Evolutionary conservation across 2,888 invertebrate genomes (phyloP), one percentile per base, ranked within the genome.

Genomic region (Synanthedon tipuliformis): DNA sequence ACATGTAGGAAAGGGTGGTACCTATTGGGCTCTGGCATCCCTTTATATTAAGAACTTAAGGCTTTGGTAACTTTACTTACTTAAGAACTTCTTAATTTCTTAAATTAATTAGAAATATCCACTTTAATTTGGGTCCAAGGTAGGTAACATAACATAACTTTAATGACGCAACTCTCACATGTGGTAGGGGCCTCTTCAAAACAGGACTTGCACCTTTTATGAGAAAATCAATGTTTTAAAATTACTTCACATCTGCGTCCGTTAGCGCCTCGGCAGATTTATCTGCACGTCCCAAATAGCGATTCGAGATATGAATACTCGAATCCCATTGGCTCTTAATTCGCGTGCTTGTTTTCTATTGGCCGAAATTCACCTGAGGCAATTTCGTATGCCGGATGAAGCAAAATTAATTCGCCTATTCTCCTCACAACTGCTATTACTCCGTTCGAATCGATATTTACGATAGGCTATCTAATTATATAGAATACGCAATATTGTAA

Each of bases 201-300:
- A 34, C 34, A 34, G 34, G 34, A 34, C 7, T 34, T 34, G 27
- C 34, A 34, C 34, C 34, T 34, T 34, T 34, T 34, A 8, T 34
- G 34, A 34, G 34, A 34, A 34, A 34, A 34, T 34, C 34, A 34
- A 34, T 34, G 34, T 34, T 34, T 34, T 34, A 52, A 52, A 54
- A 50, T 53, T 56, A 51, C 50, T 56, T 52, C 57, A 56, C 68
- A 68, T 66, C 66, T 68, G 69, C 65, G 55, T 65, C 64, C 61
- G 62, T 52, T 18, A 49, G 49, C 50, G 53, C 53, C 41, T 50
- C 11, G 4, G n/a, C 50, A 50, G 40, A 49, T 49, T 49, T 18
- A 49, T 49, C 49, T 49, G 49, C 59, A 61, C 59, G 62, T 64
- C 59, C 66, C 64, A 53, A 60, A 57, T 55, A 55, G 52, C 52